Percentiles rank a stretch among this genome's conserved stretches.
Conservation (phyloP, 2,113 vertebrate genomes). For the Catharus bicknelli region DNA sequence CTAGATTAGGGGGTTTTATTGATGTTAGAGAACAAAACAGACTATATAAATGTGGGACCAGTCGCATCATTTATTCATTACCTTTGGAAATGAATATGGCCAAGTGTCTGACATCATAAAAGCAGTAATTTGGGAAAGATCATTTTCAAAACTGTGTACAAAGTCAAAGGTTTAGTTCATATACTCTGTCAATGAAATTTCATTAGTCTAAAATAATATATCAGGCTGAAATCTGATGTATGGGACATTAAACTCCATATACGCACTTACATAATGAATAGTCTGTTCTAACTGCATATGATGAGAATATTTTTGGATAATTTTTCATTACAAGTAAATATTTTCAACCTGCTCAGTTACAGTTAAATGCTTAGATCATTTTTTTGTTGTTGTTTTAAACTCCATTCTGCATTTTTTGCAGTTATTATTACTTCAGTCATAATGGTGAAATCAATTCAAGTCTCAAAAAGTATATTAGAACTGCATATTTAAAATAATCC, state of each 20-base stretch:
- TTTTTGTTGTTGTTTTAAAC: not conserved
- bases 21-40: not conserved
- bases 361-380: not conserved
- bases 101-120: not conserved
- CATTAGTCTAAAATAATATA: not conserved
- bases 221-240: not conserved
- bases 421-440: not conserved
- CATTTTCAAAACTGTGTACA: not conserved
- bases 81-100: fast-evolving
- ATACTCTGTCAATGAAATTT: not conserved
- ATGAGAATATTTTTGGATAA: not conserved
- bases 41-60: not conserved
- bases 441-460: not conserved
- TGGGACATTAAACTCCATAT: not conserved
- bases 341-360: not conserved
- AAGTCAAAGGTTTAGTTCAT: not conserved
- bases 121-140: not conserved
- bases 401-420: not conserved
- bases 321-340: not conserved
- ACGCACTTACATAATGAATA: not conserved
- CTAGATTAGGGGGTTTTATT: not conserved
- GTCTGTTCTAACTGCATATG: not conserved
- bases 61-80: not conserved
- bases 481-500: not conserved
- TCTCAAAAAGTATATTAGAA: not conserved